Base-by-base conservation (phyloP, 1,140 invertebrate genomes). In the Samia ricini region DNA sequence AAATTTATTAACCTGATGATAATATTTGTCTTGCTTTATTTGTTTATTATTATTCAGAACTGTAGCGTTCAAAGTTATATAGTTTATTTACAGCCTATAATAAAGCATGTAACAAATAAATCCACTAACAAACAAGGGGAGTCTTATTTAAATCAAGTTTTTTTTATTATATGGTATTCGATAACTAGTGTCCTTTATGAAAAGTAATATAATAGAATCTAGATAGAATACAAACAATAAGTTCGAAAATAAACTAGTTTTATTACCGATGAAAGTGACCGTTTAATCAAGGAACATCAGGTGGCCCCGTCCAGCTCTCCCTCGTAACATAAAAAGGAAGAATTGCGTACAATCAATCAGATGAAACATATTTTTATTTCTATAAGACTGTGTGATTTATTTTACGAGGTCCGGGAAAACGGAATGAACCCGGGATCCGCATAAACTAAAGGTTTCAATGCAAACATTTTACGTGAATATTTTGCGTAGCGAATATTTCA, bases 331-430 rank as follows among this genome's bases (percentile, higher is more conserved):
- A 36, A 36, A 36, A 36, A 36, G 4, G 33, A 42, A 15, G n/a
- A 42, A 42, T 42, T 15, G 33, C 33, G 33, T 42, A 42, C 33
- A 42, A 42, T 42, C 33, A 42, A 42, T 42, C 33, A 42, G 33
- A 42, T 42, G 33, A 42, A 42, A 42, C 33, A 42, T 42, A 42
- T 42, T 42, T 42, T 42, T 42, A 42, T 42, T 42, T 42, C 33
- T 42, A 42, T 42, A 42, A 42, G 33, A 42, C 33, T 42, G 33
- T 42, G 33, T 42, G 33, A 42, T 42, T 42, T 42, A 42, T 42
- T 42, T 42, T 42, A 42, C 33, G 12, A 42, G 33, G 1, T 0
- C 10, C 33, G 33, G 33, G 33, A 42, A 15, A 2, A 7, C 3
- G 33, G 33, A 15, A 15, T 42, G 33, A 42, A 42, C 7, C n/a